These are phyloP conservation scores for Corythornis madagascariensis DNA, from an alignment of 2,113 vertebrate species.

Conservation along the genomic window DNA sequence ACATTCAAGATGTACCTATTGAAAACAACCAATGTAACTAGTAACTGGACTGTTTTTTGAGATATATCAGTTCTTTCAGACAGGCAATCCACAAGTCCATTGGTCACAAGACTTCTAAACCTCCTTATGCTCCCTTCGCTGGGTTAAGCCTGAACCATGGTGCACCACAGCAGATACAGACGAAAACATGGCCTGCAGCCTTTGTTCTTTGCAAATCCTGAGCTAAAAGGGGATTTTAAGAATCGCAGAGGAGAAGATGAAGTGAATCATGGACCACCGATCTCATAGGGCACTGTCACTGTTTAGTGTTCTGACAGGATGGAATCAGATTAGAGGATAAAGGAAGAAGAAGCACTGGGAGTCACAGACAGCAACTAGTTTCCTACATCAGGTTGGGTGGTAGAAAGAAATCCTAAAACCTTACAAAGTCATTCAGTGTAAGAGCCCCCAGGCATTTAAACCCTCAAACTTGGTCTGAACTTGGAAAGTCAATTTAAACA, in stretches of 20 bases:
- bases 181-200: neutral
- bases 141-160: neutral
- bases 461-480: neutral
- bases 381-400: no score
- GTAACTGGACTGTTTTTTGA: neutral
- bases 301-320: fast-evolving
- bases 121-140: neutral
- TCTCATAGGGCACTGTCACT: fast-evolving
- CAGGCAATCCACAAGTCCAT: fast-evolving
- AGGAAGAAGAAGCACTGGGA: no score
- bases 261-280: fast-evolving
- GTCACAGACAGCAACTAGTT: neutral
- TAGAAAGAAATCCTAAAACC: neutral
- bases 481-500: neutral
- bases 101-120: neutral
- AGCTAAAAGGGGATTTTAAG: neutral
- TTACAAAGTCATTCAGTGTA: neutral
- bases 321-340: neutral
- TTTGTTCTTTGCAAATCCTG: neutral
- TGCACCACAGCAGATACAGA: fast-evolving
- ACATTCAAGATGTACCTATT: neutral
- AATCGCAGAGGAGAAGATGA: neutral
- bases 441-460: neutral
- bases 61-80: neutral
- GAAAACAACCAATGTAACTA: neutral